These are phyloP conservation scores for Nesogale talazaci DNA, from an alignment of 2,113 vertebrate genomes.

Conservation along the genomic window DNA sequence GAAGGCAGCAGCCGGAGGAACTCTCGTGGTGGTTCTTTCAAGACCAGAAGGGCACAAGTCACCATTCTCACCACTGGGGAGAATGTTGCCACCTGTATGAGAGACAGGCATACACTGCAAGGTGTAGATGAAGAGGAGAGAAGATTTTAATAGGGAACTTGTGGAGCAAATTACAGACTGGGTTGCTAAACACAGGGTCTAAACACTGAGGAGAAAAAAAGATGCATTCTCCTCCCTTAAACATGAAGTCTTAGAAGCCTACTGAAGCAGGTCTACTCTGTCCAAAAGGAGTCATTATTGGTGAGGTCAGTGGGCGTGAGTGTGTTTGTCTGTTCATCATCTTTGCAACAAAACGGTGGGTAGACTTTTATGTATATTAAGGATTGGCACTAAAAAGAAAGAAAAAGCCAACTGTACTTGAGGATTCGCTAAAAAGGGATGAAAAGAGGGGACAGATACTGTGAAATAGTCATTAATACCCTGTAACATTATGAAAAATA, in stretches of 20 bases:
- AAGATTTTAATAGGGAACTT: background rate
- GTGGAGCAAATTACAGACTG: too few relatives aligned
- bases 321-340: background rate
- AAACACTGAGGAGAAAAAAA: too few relatives aligned
- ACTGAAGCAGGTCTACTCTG: too few relatives aligned
- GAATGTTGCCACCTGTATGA: background rate
- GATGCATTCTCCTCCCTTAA: too few relatives aligned
- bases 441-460: background rate
- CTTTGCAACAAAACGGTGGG: background rate
- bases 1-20: background rate
- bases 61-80: too few relatives aligned
- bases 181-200: too few relatives aligned
- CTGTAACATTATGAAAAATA: constrained; percentile 21
- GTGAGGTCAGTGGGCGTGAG: too few relatives aligned
- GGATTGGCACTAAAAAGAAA: background rate
- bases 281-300: too few relatives aligned
- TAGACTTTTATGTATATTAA: background rate
- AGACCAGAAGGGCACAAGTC: background rate
- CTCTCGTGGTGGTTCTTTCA: rapidly evolving
- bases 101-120: background rate
- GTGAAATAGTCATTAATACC: background rate
- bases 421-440: background rate
- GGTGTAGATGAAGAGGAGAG: background rate
- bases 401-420: background rate
- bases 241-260: too few relatives aligned